Base-by-base conservation (phyloP, 2,113 vertebrate genomes). In the Mesitornis unicolor region DNA sequence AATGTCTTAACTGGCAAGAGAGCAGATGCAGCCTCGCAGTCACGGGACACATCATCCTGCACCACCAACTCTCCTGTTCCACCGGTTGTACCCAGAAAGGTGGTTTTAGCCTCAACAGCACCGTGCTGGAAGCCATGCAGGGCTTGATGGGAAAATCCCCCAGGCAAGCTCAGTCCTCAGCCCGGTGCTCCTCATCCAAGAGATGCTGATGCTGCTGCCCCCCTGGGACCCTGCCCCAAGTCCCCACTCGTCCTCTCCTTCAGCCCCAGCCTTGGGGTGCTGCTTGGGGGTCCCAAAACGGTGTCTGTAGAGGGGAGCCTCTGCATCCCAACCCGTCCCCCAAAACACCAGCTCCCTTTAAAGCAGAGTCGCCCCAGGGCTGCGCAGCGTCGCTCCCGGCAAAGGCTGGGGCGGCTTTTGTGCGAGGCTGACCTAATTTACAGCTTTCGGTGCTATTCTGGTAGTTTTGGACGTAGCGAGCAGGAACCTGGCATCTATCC, bases 401-500 rank as follows among this genome's bases (percentile, higher is more conserved):
- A 86, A 94, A 93, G 50, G 54, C 84, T 92, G 1, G 3, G 60
- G 84, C 78, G 77, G 43, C 73, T 81, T 71, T 78, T 90, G 71
- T 86, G 87, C 92, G 92, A 94, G 75, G 71, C 65, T 97, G 97
- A 97, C 96, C 96, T 95, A 77, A 91, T 97, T 95, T 95, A 90
- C 77, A 92, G 89, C 84, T 94, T 95, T 94, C 7, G 0, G 87
- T 77, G 82, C 95, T 95, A 88, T 96, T 95, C 96, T 96, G 78
- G 95, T 83, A 90, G 95, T 84, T 96, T 81, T 78, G 88, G 90
- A 87, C 82, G 92, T 67, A 93, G 93, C 4, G 9, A 95, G 88
- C 81, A 91, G 90, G 88, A 96, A 74, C 88, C 93, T 87, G 96
- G 93, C 93, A 95, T 97, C 94, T 93, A 97, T 97, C 93, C 95